Evolutionary conservation across 2,113 vertebrate species (phyloP), one percentile per base, ranked within the genome.

Genomic region (Rhabdomys dilectus): DNA sequence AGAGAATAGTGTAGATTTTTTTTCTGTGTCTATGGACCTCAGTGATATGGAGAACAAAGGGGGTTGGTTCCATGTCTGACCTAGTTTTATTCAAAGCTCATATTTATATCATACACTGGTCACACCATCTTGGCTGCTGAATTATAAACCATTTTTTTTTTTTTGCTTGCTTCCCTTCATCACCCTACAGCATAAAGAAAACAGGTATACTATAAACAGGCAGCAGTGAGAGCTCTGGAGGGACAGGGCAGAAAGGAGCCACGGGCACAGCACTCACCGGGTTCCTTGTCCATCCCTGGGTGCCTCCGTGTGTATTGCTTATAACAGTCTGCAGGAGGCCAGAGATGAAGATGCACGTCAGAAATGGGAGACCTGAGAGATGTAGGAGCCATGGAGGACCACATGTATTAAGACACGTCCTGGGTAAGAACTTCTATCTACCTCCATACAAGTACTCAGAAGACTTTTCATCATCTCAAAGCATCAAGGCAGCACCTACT

Each of bases 381-480:
- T 5, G 45, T 45, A 45, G 45, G 45, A 45, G 45, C 45, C 45
- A 45, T 45, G 45, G 45, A 45, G 45, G 45, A 45, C 45, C 45
- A 45, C 45, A 45, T 45, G 45, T 45, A 45, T 45, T 45, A 45
- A 45, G 45, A 45, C 3, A 3, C 3, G 45, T 45, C 45, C 45
- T 45, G 45, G 45, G 45, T 45, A 45, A 45, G 3, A 45, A 45
- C 45, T 45, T 45, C 3, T 45, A 5, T 45, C 45, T 45, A 93
- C 91, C 73, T 96, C 88, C 16, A 92, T 56, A 92, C 97, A 92
- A 13, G 80, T 88, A 93, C 91, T 95, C 88, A 95, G 90, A 88
- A 94, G 88, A 80, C 92, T 68, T 85, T 97, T 92, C 86, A 93
- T 98, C 92, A 15, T 64, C 93, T 26, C 31, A 0, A 72, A 93